Percentiles rank a stretch among this genome's conserved stretches.
These are phyloP conservation scores for Myotis vivesi DNA, from an alignment of 2,797 vertebrate genomes.

Conservation along the genomic window DNA sequence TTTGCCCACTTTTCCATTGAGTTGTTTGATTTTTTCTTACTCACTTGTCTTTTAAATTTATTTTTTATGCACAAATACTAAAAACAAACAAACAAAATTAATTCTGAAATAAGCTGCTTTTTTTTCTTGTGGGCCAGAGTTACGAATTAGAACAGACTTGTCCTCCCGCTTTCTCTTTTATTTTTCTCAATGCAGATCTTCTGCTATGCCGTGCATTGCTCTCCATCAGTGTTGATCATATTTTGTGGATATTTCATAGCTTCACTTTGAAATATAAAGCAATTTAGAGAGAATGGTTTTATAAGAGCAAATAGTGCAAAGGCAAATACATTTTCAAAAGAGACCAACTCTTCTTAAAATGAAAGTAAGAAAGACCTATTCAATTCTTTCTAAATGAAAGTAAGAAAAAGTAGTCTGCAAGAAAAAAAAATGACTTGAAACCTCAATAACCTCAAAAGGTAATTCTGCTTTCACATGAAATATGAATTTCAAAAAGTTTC, in stretches of 20 bases:
- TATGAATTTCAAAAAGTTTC: conserved; percentile 33
- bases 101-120: not conserved
- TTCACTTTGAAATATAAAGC: conserved; percentile 38
- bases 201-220: fast-evolving
- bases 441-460: conserved; percentile 20
- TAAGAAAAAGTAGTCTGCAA: conserved; percentile 28
- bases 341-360: conserved; percentile 48
- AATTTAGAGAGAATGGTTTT: not conserved
- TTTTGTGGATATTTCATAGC: not conserved
- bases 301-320: conserved; percentile 46
- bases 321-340: conserved; percentile 53
- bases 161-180: not conserved
- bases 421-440: conserved; percentile 34
- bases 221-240: not conserved
- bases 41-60: not conserved
- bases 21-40: not conserved
- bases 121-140: not conserved
- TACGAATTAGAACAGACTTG: not conserved
- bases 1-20: not conserved
- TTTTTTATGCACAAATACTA: not conserved
- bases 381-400: conserved; percentile 47
- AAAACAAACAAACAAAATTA: not conserved
- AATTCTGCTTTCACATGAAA: conserved; percentile 59
- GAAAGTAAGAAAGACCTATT: conserved; percentile 51
- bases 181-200: not conserved